phyloP scores from a whole-genome alignment of 2,113 vertebrate genomes.

The Entosphenus tridentatus region DNA sequence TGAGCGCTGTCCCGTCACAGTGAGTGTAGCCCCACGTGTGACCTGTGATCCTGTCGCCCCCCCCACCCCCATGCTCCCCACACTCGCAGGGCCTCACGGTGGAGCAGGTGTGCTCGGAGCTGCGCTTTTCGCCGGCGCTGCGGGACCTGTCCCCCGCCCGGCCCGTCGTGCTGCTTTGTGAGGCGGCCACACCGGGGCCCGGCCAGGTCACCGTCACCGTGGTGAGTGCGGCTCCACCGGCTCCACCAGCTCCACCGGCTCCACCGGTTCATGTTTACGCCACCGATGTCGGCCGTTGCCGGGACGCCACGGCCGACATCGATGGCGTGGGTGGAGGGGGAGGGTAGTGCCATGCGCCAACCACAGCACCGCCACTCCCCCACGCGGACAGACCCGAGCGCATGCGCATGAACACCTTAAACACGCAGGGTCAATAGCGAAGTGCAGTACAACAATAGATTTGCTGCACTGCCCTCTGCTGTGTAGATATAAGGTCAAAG shows the following conservation, averaged over 20 bases:
- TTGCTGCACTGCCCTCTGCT: no score
- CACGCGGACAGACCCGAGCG: no score
- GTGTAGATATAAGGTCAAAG: no score
- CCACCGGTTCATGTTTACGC: neutral
- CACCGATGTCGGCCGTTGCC: no score
- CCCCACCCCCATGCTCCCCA: constrained; percentile 3
- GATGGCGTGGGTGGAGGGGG: neutral
- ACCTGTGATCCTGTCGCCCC: neutral
- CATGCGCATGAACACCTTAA: no score
- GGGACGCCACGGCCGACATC: neutral
- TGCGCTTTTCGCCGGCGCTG: constrained; percentile 48
- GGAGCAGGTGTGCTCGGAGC: constrained; percentile 62
- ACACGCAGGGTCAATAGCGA: no score
- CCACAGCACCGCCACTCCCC: neutral
- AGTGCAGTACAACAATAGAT: no score
- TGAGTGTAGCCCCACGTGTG: neutral
- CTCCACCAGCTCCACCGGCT: neutral
- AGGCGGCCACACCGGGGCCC: constrained; percentile 34
- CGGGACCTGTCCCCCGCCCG: constrained; percentile 44
- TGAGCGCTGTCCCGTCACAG: no score
- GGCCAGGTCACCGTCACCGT: constrained; percentile 64
- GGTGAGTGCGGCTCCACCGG: constrained; percentile 26
- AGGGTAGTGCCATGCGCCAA: neutral
- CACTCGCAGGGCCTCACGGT: constrained; percentile 55
- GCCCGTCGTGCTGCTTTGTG: constrained; percentile 51